Evolutionary conservation across 2,888 invertebrate species (phyloP), one percentile per base, ranked within the genome.

Genomic region (Nomada fucata): DNA sequence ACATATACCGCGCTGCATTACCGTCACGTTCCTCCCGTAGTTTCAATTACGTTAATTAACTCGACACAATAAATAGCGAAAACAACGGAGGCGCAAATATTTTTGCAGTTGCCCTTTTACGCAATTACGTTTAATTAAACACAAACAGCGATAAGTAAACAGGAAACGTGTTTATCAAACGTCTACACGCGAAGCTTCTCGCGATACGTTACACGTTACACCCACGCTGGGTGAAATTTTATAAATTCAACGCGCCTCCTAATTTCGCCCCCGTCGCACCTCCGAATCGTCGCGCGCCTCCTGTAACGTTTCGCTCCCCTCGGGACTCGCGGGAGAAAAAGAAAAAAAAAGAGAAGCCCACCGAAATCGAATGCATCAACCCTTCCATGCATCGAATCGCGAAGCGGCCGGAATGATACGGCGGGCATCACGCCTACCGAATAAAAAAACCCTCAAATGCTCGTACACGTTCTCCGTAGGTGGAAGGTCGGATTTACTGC

Each of bases 401-500:
- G 44, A 18, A 26, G 55, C 23, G 55, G n/a, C 1, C 55, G 29
- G 36, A 36, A 47, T 2, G 47, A 47, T 15, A 13, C 47, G 50
- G 20, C 15, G 29, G 23, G 60, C 70, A 36, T 29, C 42, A 29
- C 23, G 36, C 60, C 23, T 20, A 10, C 26, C n/a, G 69, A 23
- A 59, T 26, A 60, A 75, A 69, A 59, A 57, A 60, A 29, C 20
- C 26, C n/a, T 13, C 29, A 29, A 60, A 20, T 10, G 9, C 57
- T 9, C 11, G 15, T n/a, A 26, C 26, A 26, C 59, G 29, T 47
- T 70, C 70, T 20, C 29, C 29, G 0, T 1, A 2, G 42, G 23
- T 1, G 52, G 26, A 65, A 42, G 50, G 53, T 29, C 52, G 44
- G 75, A 70, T 70, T 70, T 70, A 70, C 60, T 4, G 11, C 65